Evolutionary conservation across 2,797 vertebrate genomes (phyloP).

Genomic region (Saxicola maurus): DNA sequence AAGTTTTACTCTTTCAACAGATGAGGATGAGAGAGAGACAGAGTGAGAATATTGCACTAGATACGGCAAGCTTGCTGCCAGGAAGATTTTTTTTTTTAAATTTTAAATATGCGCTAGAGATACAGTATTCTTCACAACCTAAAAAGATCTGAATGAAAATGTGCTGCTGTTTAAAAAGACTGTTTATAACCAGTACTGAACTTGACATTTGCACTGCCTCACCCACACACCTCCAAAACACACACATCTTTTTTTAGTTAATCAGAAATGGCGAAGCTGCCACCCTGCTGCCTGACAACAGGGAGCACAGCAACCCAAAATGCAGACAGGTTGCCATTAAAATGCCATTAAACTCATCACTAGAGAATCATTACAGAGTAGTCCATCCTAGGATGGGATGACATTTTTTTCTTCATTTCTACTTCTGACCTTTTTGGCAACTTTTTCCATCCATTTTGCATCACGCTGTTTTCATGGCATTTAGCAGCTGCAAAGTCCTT

Average conservation of each 20-base stretch:
- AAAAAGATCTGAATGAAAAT: slow-evolving; percentile 68
- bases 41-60: slow-evolving; percentile 50
- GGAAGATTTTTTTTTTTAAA: slow-evolving; percentile 16
- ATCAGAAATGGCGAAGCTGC: not conserved
- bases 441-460: not conserved
- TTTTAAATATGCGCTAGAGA: slow-evolving; percentile 69
- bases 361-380: not conserved
- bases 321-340: not conserved
- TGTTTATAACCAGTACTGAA: slow-evolving; percentile 33
- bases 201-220: slow-evolving; percentile 41
- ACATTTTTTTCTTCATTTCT: not conserved
- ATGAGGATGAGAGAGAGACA: slow-evolving; percentile 49
- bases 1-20: slow-evolving; percentile 54
- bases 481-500: not conserved
- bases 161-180: slow-evolving; percentile 39
- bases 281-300: not conserved
- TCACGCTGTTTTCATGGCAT: not conserved
- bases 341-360: not conserved
- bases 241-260: slow-evolving; percentile 49
- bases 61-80: slow-evolving; percentile 36
- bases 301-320: slow-evolving; percentile 19
- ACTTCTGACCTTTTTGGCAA: not conserved
- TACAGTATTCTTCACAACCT: slow-evolving; percentile 61
- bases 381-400: not conserved
- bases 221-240: slow-evolving; percentile 2